Evolutionary conservation across 2,797 vertebrate genomes (phyloP).

Genomic region (Gymnothorax javanicus): DNA sequence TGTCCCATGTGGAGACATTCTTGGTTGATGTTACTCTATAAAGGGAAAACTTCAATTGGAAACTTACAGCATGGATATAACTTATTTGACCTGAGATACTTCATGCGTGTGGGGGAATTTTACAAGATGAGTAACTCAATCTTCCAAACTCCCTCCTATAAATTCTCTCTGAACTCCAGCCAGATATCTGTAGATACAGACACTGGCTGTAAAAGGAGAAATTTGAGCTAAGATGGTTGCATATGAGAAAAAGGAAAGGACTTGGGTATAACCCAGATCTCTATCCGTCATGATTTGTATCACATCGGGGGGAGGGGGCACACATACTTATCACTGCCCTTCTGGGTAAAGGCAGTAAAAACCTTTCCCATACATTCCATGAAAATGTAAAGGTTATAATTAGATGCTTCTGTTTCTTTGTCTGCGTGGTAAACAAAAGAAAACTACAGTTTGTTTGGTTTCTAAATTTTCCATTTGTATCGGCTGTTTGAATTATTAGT

Average conservation of each 20-base stretch:
- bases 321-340: neutral
- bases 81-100: neutral
- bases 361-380: neutral
- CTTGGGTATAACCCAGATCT: conserved; percentile 22
- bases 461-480: neutral
- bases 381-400: neutral
- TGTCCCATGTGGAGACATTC: no score
- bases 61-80: neutral
- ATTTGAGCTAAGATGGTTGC: neutral
- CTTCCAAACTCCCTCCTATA: neutral
- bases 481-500: neutral
- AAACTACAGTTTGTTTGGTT: neutral
- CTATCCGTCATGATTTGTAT: conserved; percentile 11
- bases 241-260: conserved; percentile 17
- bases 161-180: conserved; percentile 11
- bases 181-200: conserved; percentile 17
- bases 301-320: neutral
- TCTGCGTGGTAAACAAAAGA: neutral
- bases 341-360: neutral
- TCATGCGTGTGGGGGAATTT: conserved; percentile 21
- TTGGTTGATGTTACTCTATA: no score
- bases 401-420: neutral
- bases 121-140: conserved; percentile 23
- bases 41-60: no score
- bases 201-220: conserved; percentile 33